Base-by-base conservation (phyloP, 1,140 invertebrate genomes). In the Meloidogyne hapla region DNA sequence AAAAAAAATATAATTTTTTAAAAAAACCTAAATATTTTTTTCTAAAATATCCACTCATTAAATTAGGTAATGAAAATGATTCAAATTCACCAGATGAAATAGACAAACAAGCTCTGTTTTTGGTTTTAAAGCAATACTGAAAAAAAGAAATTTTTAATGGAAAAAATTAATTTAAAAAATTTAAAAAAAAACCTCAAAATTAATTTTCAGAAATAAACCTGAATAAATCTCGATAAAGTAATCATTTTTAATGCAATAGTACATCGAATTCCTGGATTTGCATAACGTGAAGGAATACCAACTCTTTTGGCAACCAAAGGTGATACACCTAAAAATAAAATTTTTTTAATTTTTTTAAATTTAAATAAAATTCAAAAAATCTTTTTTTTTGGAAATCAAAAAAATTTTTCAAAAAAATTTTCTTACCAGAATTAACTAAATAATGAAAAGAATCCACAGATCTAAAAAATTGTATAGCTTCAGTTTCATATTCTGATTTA, bases 211-310 rank as follows among this genome's bases (percentile, higher is more conserved):
- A 45, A 63, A 33, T 13, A 33, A 45, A 70, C 69, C 38, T 70
- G 69, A 26, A 61, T 45, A 18, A 73, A 33, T 26, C 9, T 73
- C 3, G 71, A 12, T 26, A 73, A 61, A 15, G 56, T 38, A 23
- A 73, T 28, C 18, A 73, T 63, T 64, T 73, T 73, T 12, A 73
- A 38, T 33, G 71, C 12, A 33, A 73, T 21, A 4, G 25, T 56
- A 33, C 71, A 73, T n/a, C 71, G 48, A 4, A 40, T 21, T 23
- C 40, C 48, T 61, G 71, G 70, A 33, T 63, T 73, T 40, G 40
- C 71, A 33, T 73, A 73, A 38, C 71, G 71, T 23, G 56, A 63
- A 40, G 71, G 71, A 73, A 38, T 63, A 15, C 71, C 71, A n/a
- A 73, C 13, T 33, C 71, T 61, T 73, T 73, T 73, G 15, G 71